Evolutionary conservation across 2,113 vertebrate species (phyloP), one percentile per base, ranked within the genome.

Genomic region (Phyllostomus discolor): DNA sequence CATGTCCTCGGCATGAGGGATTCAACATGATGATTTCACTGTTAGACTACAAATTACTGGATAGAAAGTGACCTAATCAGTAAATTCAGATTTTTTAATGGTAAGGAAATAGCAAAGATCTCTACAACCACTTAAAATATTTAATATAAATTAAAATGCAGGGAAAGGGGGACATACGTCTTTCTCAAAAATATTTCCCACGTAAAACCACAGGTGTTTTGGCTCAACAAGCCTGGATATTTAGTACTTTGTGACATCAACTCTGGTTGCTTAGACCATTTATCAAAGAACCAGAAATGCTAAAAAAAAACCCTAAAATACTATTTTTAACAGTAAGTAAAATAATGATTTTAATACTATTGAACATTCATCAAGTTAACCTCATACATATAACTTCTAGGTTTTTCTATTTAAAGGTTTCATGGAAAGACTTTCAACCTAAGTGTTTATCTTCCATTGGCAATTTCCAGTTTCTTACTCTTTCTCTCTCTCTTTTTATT

Each of bases 271-370:
- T 41, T 15, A 57, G 54, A 75, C 46, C 19, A 3, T 9, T 5
- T 6, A 19, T 48, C 86, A 43, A 70, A 83, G 81, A 73, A 59
- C 46, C 41, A 8, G 50, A 82, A 92, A 67, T 43, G 62, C 57
- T 46, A n/a, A n/a, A n/a, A 88, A 76, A 67, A 76, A 69, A 43
- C 89, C 79, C 96, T 84, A 52, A 75, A 84, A 72, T 92, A 84
- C 41, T 83, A 76, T 35, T 93, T 54, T 54, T 54, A 54, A 54
- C 17, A 54, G 52, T 76, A 70, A 96, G 28, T 78, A 70, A 96
- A 84, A 85, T 69, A 64, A 85, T 80, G 43, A 97, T 78, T 90
- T 95, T 82, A 96, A 73, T 85, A 54, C 66, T 78, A 4, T 35
- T 64, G 81, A 75, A 94, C 85, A 69, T 82, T 50, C 15, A 66